These are phyloP conservation scores for Volucella inflata DNA, from an alignment of 2,888 invertebrate species.

Conservation along the genomic window DNA sequence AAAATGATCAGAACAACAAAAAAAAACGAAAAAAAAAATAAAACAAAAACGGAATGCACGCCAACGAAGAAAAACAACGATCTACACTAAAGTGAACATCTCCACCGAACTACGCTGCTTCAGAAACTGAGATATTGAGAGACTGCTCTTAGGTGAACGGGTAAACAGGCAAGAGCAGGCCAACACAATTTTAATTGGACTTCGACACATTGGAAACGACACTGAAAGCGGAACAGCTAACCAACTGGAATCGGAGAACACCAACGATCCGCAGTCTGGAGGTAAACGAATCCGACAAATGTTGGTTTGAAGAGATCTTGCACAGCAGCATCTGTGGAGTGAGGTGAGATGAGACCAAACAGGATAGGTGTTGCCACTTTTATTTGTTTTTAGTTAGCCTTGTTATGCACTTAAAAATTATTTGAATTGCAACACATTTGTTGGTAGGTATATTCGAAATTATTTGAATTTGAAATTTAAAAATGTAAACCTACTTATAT, in stretches of 20 bases:
- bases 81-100: constrained; percentile 62
- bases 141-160: constrained; percentile 53
- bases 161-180: constrained; percentile 67
- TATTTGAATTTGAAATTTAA: too few relatives aligned
- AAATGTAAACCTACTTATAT: too few relatives aligned
- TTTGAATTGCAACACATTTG: too few relatives aligned
- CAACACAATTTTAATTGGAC: constrained; percentile 50
- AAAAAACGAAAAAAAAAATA: constrained; percentile 22
- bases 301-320: constrained; percentile 28
- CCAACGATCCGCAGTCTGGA: constrained; percentile 20
- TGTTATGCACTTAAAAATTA: too few relatives aligned
- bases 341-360: too few relatives aligned
- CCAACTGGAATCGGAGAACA: constrained; percentile 34
- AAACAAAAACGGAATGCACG: constrained; percentile 46
- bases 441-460: too few relatives aligned
- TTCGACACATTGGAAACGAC: constrained; percentile 32
- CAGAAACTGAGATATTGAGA: constrained; percentile 10
- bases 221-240: constrained; percentile 46
- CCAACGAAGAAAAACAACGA: constrained; percentile 54
- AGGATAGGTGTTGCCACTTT: too few relatives aligned
- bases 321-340: not conserved
- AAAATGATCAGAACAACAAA: constrained; percentile 4
- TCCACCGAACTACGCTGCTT: constrained; percentile 58
- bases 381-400: too few relatives aligned
- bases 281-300: constrained; percentile 30